Conservation (phyloP, 2,113 vertebrate species). For the Neodontobutis hainanensis region DNA sequence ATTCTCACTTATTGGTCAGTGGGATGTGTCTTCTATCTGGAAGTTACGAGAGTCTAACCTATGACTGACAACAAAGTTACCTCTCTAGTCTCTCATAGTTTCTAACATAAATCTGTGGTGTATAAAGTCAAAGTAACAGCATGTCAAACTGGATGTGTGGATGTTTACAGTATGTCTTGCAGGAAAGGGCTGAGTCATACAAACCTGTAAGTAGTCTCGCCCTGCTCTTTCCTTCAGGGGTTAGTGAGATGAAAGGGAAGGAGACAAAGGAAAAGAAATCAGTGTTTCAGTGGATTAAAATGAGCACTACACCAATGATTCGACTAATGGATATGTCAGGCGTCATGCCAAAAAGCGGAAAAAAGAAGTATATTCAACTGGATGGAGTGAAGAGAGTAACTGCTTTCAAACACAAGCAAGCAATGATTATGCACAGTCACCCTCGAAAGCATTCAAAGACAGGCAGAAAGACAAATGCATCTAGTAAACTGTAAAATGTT, state of each 20-base stretch:
- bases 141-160: conserved; percentile 8
- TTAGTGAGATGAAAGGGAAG: conserved; percentile 67
- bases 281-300: conserved; percentile 54
- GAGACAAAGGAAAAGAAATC: conserved; percentile 69
- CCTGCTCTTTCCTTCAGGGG: conserved; percentile 76
- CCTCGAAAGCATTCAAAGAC: conserved; percentile 4
- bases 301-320: conserved; percentile 40
- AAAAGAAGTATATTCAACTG: conserved; percentile 5
- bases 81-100: no score
- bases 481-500: no score
- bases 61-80: no score
- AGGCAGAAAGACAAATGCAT: background rate
- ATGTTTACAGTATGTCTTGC: conserved; percentile 23
- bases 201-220: conserved; percentile 76
- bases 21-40: no score
- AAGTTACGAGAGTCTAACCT: no score
- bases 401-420: conserved; percentile 53
- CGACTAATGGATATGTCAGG: conserved; percentile 34
- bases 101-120: no score
- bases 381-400: background rate
- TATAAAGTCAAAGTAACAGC: background rate
- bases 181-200: conserved; percentile 45
- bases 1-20: no score
- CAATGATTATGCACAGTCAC: conserved; percentile 42
- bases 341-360: conserved; percentile 23